These are phyloP conservation scores for Ceyx erithaca DNA, from an alignment of 2,797 vertebrate species.

Conservation along the genomic window DNA sequence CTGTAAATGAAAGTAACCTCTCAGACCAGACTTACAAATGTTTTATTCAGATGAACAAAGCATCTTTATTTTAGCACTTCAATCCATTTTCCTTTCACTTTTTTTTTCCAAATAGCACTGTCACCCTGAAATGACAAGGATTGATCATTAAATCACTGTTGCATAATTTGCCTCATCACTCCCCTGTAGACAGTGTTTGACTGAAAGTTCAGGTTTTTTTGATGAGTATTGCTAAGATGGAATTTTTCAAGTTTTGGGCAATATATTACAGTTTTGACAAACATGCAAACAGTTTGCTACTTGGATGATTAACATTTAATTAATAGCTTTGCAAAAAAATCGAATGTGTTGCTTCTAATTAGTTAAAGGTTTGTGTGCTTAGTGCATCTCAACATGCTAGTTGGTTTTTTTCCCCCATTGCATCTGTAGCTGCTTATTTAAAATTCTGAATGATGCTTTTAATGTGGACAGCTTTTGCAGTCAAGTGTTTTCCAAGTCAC, in stretches of 20 bases:
- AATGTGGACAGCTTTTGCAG: not conserved
- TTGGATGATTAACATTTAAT: conserved; percentile 2
- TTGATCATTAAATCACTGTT: conserved; percentile 69
- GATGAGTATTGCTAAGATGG: not conserved
- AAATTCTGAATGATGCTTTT: not conserved
- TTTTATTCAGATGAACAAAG: conserved; percentile 73
- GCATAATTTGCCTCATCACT: conserved; percentile 67
- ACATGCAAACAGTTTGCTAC: not conserved
- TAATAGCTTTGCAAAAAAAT: not conserved
- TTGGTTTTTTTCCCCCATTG: not conserved
- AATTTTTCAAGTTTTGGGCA: conserved; percentile 18
- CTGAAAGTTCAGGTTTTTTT: conserved; percentile 63
- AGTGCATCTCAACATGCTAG: not conserved
- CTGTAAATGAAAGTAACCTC: conserved; percentile 65
- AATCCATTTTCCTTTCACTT: conserved; percentile 55
- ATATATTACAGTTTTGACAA: not conserved
- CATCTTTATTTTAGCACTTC: conserved; percentile 68
- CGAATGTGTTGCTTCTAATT: not conserved
- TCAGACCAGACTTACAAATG: conserved; percentile 62
- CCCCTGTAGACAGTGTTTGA: conserved; percentile 45
- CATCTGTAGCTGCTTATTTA: not conserved
- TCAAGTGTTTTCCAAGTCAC: not conserved
- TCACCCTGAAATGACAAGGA: conserved; percentile 71
- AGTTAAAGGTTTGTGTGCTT: not conserved
- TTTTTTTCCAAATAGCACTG: conserved; percentile 62